These are phyloP conservation scores for Pagrus major DNA, from an alignment of 2,113 vertebrate genomes.

Conservation along the genomic window DNA sequence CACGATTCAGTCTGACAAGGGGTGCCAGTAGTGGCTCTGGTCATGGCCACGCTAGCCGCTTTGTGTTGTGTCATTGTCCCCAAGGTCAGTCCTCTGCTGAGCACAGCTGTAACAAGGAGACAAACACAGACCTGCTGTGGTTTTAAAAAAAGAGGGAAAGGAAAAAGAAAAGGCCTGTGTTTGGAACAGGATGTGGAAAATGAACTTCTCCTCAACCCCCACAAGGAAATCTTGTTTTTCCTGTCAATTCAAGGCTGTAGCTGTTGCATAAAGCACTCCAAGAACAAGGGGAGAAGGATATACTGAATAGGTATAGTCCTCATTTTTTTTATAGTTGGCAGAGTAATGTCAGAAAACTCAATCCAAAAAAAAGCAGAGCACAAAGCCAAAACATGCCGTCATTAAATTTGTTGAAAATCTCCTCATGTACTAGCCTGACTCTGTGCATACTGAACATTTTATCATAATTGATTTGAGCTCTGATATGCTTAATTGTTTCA, in stretches of 20 bases:
- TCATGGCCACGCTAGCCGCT: slow-evolving; percentile 58
- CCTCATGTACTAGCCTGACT: slow-evolving; percentile 3
- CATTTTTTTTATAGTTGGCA: neutral
- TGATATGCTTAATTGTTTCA: slow-evolving; percentile 8
- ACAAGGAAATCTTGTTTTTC: slow-evolving; percentile 74
- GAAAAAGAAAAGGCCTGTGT: slow-evolving; percentile 59
- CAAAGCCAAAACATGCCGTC: neutral
- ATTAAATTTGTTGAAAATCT: slow-evolving; percentile 1
- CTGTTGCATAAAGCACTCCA: slow-evolving; percentile 53
- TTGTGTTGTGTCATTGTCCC: slow-evolving; percentile 75
- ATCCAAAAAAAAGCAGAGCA: neutral
- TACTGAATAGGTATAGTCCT: neutral
- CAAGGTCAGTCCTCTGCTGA: slow-evolving; percentile 63
- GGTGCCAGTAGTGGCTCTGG: slow-evolving; percentile 55
- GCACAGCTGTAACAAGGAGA: slow-evolving; percentile 71
- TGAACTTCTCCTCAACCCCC: slow-evolving; percentile 69
- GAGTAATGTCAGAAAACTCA: neutral
- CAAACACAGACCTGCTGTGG: slow-evolving; percentile 62
- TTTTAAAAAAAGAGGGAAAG: slow-evolving; percentile 29
- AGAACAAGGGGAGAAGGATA: slow-evolving; percentile 17
- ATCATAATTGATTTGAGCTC: slow-evolving; percentile 10
- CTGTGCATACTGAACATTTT: slow-evolving; percentile 15
- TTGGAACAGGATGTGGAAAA: slow-evolving; percentile 75
- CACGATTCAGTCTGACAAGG: slow-evolving; percentile 47
- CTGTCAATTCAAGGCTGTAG: slow-evolving; percentile 58